phyloP scores from a whole-genome alignment of 2,797 vertebrate species.

The Pangasius krempfi region DNA sequence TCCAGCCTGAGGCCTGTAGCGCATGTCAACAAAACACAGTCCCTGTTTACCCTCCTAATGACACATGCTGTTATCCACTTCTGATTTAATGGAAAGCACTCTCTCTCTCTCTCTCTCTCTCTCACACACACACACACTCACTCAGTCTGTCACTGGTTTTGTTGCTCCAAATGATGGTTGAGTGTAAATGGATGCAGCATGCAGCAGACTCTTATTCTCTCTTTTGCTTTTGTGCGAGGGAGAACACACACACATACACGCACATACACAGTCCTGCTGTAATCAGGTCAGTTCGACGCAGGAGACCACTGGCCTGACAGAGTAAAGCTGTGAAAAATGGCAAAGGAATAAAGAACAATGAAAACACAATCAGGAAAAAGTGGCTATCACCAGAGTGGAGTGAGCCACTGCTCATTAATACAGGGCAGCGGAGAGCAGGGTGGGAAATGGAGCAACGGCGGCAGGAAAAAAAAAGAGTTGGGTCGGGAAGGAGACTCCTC shows the following conservation, averaged over 20 bases:
- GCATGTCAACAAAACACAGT: constrained; percentile 53
- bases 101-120: constrained; percentile 5
- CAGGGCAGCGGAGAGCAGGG: constrained; percentile 39
- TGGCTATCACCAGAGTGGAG: constrained; percentile 45
- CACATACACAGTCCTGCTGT: constrained; percentile 33
- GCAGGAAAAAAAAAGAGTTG: constrained; percentile 22
- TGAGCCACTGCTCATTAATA: constrained; percentile 56
- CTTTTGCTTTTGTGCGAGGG: constrained; percentile 24
- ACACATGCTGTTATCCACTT: constrained; percentile 59
- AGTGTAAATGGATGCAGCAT: constrained; percentile 48
- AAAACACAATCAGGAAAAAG: constrained; percentile 54
- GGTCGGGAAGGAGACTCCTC: constrained; percentile 30
- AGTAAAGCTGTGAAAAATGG: constrained; percentile 62
- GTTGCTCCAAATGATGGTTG: constrained; percentile 39
- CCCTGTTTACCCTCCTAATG: constrained; percentile 59
- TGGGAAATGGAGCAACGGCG: constrained; percentile 43
- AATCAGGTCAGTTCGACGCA: constrained; percentile 59
- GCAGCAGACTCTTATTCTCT: constrained; percentile 37
- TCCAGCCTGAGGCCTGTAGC: constrained; percentile 49
- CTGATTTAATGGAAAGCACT: constrained; percentile 52
- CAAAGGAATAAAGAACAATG: constrained; percentile 60
- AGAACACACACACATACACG: constrained; percentile 30
- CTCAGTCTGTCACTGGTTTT: constrained; percentile 19
- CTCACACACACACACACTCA: background rate
- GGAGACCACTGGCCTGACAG: constrained; percentile 55